Evolutionary conservation across 1,140 invertebrate genomes (phyloP).

Genomic region (Trinorchestia longiramus): DNA sequence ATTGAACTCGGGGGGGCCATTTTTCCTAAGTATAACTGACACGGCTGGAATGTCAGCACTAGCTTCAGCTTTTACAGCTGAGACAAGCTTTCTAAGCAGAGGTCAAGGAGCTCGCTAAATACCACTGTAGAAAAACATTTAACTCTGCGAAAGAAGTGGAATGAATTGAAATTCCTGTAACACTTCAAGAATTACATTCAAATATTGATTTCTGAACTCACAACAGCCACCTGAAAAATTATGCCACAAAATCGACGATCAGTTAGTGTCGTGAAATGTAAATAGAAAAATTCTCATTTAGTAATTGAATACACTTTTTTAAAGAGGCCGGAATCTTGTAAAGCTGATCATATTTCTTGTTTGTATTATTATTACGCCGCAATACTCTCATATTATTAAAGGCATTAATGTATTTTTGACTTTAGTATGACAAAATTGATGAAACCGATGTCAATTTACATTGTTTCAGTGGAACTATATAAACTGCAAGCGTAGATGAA

Average conservation of each 20-base stretch:
- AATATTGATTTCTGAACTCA: too few relatives aligned
- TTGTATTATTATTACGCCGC: too few relatives aligned
- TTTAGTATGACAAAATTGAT: not conserved
- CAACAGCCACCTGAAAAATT: too few relatives aligned
- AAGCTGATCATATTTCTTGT: too few relatives aligned
- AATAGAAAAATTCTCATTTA: too few relatives aligned
- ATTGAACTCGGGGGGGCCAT: not conserved
- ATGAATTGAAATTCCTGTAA: not conserved
- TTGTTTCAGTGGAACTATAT: not conserved
- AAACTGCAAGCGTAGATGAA: not conserved
- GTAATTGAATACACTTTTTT: too few relatives aligned
- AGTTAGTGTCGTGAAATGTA: too few relatives aligned
- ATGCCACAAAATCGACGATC: too few relatives aligned
- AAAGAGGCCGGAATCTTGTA: too few relatives aligned
- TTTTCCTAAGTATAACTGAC: not conserved
- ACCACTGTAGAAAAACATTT: not conserved
- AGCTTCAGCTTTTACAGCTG: not conserved
- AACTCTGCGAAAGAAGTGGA: not conserved
- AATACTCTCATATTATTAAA: too few relatives aligned
- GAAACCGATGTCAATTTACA: not conserved
- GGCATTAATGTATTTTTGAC: too few relatives aligned
- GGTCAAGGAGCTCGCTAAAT: not conserved
- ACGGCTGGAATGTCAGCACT: not conserved
- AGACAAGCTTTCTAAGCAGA: not conserved
- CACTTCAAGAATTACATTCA: too few relatives aligned